Percentiles rank a stretch among this genome's conserved stretches.
phyloP scores from a whole-genome alignment of 1,140 invertebrate species.

The Magallana ariakensis region DNA sequence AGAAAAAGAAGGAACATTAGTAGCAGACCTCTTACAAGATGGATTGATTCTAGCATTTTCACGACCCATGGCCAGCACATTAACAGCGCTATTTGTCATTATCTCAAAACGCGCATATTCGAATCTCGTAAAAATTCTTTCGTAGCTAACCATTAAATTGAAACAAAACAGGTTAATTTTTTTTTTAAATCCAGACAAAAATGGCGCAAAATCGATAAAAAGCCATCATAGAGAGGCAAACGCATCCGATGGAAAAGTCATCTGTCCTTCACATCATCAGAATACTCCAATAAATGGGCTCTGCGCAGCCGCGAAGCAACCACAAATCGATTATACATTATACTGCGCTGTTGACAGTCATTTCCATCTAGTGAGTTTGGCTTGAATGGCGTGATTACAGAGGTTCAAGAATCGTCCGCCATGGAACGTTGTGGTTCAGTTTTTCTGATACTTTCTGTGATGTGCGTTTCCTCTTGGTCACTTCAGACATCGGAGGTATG shows the following conservation, averaged over 20 bases:
- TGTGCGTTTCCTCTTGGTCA: neutral
- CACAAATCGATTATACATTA: conserved; percentile 7
- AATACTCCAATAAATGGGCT: neutral
- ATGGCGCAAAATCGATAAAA: neutral
- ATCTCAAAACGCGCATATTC: neutral
- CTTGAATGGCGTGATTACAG: conserved; percentile 24
- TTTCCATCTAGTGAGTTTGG: neutral
- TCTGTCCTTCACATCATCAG: neutral
- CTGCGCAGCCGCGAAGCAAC: neutral
- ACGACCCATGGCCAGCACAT: too few species aligned
- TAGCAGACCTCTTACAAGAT: too few species aligned
- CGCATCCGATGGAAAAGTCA: neutral
- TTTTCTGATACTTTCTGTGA: conserved; percentile 13
- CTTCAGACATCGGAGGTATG: neutral
- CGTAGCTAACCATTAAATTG: neutral
- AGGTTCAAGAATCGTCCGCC: neutral
- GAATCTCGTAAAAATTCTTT: neutral
- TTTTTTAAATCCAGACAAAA: neutral
- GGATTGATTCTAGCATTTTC: too few species aligned
- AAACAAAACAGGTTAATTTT: neutral
- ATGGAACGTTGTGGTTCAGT: conserved; percentile 30
- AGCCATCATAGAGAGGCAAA: neutral
- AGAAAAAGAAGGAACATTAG: too few species aligned
- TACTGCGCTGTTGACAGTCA: neutral
- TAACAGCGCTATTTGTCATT: neutral